These are phyloP conservation scores for Eriosoma lanigerum DNA, from an alignment of 1,140 invertebrate genomes.

Conservation along the genomic window DNA sequence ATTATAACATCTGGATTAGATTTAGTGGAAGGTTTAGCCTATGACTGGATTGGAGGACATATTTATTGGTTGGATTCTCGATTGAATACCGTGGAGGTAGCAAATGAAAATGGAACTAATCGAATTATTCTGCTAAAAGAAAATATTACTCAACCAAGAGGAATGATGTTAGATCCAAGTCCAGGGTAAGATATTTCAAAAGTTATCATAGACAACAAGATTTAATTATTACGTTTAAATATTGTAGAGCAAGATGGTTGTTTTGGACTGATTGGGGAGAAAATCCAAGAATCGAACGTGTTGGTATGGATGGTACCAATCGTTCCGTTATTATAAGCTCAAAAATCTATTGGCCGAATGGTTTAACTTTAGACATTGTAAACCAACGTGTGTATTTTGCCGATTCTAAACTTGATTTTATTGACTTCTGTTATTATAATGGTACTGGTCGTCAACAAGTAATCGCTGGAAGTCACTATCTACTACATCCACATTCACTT, in stretches of 20 bases:
- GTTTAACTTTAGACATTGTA: slow-evolving; percentile 90
- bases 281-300: slow-evolving; percentile 91
- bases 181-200: slow-evolving; percentile 61
- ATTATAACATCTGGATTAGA: slow-evolving; percentile 86
- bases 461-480: slow-evolving; percentile 82
- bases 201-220: too few species aligned
- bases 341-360: slow-evolving; percentile 99
- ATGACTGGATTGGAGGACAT: slow-evolving; percentile 94
- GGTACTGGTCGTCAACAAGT: slow-evolving; percentile 87
- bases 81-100: slow-evolving; percentile 90
- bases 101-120: slow-evolving; percentile 79
- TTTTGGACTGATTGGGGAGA: slow-evolving; percentile 99
- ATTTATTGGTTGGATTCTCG: slow-evolving; percentile 96
- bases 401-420: slow-evolving; percentile 96
- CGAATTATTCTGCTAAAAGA: slow-evolving; percentile 85
- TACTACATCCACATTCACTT: slow-evolving; percentile 93
- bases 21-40: slow-evolving; percentile 90
- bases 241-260: slow-evolving; percentile 70
- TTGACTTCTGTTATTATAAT: slow-evolving; percentile 97
- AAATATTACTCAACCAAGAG: slow-evolving; percentile 92
- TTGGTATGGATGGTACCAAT: slow-evolving; percentile 92
- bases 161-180: slow-evolving; percentile 90
- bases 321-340: slow-evolving; percentile 86
- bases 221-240: neutral
- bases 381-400: slow-evolving; percentile 95